Evolutionary conservation across 2,113 vertebrate species (phyloP).

Genomic region (Barbus barbus): DNA sequence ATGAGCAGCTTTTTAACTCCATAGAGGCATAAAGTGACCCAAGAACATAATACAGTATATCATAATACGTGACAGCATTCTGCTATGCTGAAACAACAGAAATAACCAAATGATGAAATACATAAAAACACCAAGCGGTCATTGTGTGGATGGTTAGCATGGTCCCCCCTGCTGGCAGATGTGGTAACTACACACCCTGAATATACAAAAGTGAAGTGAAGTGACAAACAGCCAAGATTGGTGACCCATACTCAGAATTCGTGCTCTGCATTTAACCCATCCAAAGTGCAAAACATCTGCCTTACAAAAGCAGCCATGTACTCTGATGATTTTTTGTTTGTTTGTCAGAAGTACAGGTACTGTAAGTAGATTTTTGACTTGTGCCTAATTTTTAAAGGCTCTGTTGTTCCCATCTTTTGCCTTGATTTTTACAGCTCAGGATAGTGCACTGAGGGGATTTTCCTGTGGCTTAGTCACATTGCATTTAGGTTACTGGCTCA

Average conservation of each 20-base stretch:
- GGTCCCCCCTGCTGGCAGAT: background rate
- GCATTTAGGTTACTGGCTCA: background rate
- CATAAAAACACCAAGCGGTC: background rate
- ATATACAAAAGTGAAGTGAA: too few species aligned
- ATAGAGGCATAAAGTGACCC: background rate
- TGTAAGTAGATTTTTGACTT: background rate
- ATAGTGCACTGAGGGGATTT: background rate
- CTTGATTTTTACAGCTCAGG: background rate
- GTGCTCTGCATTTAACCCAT: too few species aligned
- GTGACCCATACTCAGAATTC: too few species aligned
- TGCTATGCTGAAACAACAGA: background rate
- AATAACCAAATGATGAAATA: slow-evolving; percentile 7
- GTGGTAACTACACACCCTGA: background rate
- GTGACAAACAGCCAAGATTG: too few species aligned
- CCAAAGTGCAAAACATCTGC: background rate
- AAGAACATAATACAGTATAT: background rate
- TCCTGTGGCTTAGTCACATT: background rate
- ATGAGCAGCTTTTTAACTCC: background rate
- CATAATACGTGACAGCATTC: too few species aligned
- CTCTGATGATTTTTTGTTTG: too few species aligned
- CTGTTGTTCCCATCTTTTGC: background rate
- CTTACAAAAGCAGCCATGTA: background rate
- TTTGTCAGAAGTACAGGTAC: too few species aligned
- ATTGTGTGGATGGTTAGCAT: background rate
- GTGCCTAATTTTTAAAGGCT: background rate